Evolutionary conservation across 2,113 vertebrate genomes (phyloP), one percentile per base, ranked within the genome.

Genomic region (Suricata suricatta): DNA sequence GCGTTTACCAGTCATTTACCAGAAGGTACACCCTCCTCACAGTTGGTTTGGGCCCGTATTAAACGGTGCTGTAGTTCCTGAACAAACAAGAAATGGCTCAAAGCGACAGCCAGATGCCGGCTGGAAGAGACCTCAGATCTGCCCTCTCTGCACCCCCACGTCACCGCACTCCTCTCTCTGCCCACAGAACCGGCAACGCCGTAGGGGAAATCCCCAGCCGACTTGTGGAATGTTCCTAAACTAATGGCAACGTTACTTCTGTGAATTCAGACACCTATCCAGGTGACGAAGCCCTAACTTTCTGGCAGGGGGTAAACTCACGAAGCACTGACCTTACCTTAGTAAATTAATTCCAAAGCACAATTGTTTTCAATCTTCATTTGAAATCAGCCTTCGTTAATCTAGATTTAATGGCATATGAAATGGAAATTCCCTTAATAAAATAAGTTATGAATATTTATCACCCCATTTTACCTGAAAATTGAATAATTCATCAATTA

Each of bases 391-490:
- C 97, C 98, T 98, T 98, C 83, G 97, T 98, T 99, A 98, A 99
- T 99, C 98, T 99, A 97, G 96, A 98, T 98, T 98, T 99, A 99
- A 99, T 97, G 98, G 98, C 98, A 99, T 14, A 98, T 98, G 98
- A 99, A 99, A 99, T 99, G 97, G 98, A 99, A 99, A 99, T 99
- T 99, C 98, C 98, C 98, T 99, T 99, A 98, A 98, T 99, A 98
- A 99, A 99, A 98, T 98, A 99, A 98, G 99, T 99, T 98, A 99
- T 99, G 99, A 99, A 99, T 99, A 99, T 99, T 99, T 99, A 99
- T 99, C 98, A 99, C 98, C 98, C 98, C 98, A 99, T 99, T 99
- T 98, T 99, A 99, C 98, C 98, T 99, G 99, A 99, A 99, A 99
- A 98, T 97, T 99, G 98, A 99, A 99, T 99, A 99, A 99, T 99